Base-by-base conservation (phyloP, 2,797 vertebrate genomes). In the Staurois parvus region DNA sequence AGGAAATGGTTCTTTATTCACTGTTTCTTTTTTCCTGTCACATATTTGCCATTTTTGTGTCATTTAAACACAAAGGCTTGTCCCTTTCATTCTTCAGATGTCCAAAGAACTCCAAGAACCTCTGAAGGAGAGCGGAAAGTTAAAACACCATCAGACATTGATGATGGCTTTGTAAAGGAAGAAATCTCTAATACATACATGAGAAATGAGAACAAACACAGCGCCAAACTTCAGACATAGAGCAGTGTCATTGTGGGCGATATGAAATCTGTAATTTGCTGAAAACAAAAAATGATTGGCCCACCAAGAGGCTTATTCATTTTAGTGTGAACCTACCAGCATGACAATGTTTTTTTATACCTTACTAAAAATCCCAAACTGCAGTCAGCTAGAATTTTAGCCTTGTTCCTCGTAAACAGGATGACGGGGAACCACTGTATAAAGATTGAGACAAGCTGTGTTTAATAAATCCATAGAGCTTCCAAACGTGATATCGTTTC, bases 221-320 rank as follows among this genome's bases (percentile, higher is more conserved):
- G 45, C 48, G 30, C 42, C 66, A 59, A 29, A 84, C 73, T 56
- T 37, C 74, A 52, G 68, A 32, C 45, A 45, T 48, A 62, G 75
- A 72, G 56, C 83, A 72, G 67, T 77, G 42, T 64, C 28, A 32
- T 78, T 62, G 66, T 78, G 6, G 37, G 48, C 32, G n/a, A 81
- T 62, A 70, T 72, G 67, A 78, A 78, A 84, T 59, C 48, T 78
- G 67, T 84, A 84, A 84, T 84, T 48, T 78, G 83, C 74, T 45
- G 56, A 74, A 72, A 82, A 82, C 67, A 72, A 81, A 81, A 48
- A 48, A 81, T 34, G 45, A 77, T 77, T 70, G 76, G 37, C 40
- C 66, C 66, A 56, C 74, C 42, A 32, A 77, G 45, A 29, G 64
- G 74, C 40, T 76, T 69, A 77, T 77, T 76, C 30, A 59, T 37